These are phyloP conservation scores for Panorpa germanica DNA, from an alignment of 2,888 invertebrate species.

Conservation along the genomic window DNA sequence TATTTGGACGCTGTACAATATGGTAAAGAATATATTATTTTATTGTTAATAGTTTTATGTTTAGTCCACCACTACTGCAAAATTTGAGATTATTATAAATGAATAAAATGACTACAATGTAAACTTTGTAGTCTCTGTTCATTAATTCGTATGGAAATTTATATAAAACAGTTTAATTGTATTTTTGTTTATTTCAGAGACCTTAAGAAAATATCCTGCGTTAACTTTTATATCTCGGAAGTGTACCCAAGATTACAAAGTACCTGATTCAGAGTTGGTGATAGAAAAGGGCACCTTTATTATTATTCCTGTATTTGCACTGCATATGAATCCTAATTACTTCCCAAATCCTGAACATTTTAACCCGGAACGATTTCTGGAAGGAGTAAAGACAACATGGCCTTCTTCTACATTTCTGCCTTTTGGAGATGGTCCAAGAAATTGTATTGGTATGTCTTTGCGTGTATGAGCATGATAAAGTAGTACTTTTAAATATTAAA, in stretches of 20 bases:
- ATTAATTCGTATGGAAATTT: too few relatives aligned
- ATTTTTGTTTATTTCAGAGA: slow-evolving; percentile 19
- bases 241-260: slow-evolving; percentile 25
- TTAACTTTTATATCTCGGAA: slow-evolving; percentile 26
- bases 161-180: neutral
- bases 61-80: too few relatives aligned
- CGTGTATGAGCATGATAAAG: too few relatives aligned
- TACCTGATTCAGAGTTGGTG: slow-evolving; percentile 22
- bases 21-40: slow-evolving; percentile 21
- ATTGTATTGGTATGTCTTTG: too few relatives aligned
- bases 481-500: too few relatives aligned
- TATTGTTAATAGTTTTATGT: too few relatives aligned
- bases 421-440: too few relatives aligned
- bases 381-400: slow-evolving; percentile 27
- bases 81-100: too few relatives aligned
- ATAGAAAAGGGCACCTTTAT: slow-evolving; percentile 26
- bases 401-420: too few relatives aligned
- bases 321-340: slow-evolving; percentile 31
- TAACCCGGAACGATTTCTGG: slow-evolving; percentile 31
- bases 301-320: slow-evolving; percentile 26
- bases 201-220: slow-evolving; percentile 28
- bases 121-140: too few relatives aligned
- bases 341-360: slow-evolving; percentile 34
- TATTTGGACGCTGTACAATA: slow-evolving; percentile 34
- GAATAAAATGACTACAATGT: too few relatives aligned